Evolutionary conservation across 2,113 vertebrate genomes (phyloP), one percentile per base, ranked within the genome.

Genomic region (Oryctolagus cuniculus): DNA sequence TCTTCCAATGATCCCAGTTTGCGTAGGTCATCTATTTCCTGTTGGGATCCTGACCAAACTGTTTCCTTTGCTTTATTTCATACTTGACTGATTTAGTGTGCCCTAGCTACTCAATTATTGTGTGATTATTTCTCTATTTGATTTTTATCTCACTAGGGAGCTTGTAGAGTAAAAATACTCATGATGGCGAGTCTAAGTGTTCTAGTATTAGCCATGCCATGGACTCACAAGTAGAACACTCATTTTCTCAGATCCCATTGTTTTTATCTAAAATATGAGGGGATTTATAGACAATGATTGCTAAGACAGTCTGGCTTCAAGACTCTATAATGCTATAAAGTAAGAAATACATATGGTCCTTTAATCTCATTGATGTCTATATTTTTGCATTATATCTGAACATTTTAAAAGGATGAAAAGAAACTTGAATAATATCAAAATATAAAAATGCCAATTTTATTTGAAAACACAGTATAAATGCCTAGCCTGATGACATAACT

Each of bases 391-490:
- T 77, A 51, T 25, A 79, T 80, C 15, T 82, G 49, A 84, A 84
- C 87, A 58, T 3, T 80, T 89, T 49, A 83, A 88, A 92, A 64
- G 24, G 25, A 70, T 78, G 21, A 80, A 84, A 90, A 64, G 66
- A 89, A 87, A 29, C 13, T 36, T 19, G 9, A 79, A 66, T 80
- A 11, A 69, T 67, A 80, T 87, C 4, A 86, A 86, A 73, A 15
- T 87, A 83, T 34, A 70, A 89, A 89, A 80, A 87, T 92, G 10
- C 11, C 10, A 72, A 38, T 85, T 94, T 79, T 64, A 55, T 25
- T 44, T 87, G 78, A 87, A 96, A 87, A 53, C 8, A 51, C 22
- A 70, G 74, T 89, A 61, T 64, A 87, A 86, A 88, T 66, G 17
- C 2, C 8, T 84, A 36, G 75, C 9, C 49, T 79, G 21, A 74